Conservation (phyloP, 1,140 invertebrate species). For the Pseudomyrmex sp. region DNA sequence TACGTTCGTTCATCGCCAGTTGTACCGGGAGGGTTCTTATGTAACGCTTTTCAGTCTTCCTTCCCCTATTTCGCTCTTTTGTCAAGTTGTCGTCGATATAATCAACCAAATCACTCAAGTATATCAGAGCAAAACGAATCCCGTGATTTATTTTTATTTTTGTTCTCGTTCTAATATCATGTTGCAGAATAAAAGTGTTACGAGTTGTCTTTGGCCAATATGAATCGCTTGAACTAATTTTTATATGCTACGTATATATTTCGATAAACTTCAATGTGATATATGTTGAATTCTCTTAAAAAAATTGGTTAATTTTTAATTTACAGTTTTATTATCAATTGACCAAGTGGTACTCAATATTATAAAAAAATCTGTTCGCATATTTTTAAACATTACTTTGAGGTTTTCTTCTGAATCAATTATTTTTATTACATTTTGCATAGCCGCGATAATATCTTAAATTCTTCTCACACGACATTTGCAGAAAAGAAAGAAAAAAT, state of each 20-base stretch:
- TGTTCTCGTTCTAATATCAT: not conserved
- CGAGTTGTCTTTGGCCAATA: too few relatives aligned
- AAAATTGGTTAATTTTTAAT: too few relatives aligned
- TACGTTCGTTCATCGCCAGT: slow-evolving; percentile 50
- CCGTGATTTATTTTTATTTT: not conserved
- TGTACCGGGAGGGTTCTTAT: slow-evolving; percentile 61
- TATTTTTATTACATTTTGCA: not conserved
- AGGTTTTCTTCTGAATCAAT: not conserved
- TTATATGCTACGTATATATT: too few relatives aligned
- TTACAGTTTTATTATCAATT: too few relatives aligned
- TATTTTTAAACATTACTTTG: too few relatives aligned
- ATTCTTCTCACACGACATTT: not conserved
- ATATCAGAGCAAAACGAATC: not conserved
- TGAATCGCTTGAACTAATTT: too few relatives aligned
- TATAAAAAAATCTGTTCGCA: too few relatives aligned
- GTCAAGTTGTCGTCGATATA: slow-evolving; percentile 25
- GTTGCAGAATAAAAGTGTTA: not conserved
- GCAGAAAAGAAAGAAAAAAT: not conserved
- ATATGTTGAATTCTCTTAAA: too few relatives aligned
- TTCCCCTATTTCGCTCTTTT: not conserved
- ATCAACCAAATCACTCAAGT: not conserved
- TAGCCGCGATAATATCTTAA: not conserved
- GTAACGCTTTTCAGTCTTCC: slow-evolving; percentile 56
- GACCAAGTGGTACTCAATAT: too few relatives aligned
- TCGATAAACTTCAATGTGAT: too few relatives aligned